phyloP scores from a whole-genome alignment of 2,113 vertebrate genomes.

The Crotalus horridus region DNA sequence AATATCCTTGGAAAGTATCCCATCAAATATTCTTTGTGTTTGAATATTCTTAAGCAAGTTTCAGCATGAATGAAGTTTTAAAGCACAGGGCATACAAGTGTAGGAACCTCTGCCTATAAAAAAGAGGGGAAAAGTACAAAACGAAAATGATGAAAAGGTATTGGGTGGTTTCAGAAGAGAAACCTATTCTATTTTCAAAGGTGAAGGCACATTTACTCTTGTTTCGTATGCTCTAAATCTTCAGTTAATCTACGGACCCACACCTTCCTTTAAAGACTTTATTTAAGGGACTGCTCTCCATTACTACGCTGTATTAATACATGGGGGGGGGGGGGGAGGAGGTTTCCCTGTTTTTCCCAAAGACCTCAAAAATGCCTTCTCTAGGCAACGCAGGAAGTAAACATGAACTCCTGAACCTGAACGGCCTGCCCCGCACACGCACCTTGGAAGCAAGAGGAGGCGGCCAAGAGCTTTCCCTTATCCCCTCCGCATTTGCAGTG shows the following conservation, averaged over 20 bases:
- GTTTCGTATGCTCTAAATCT: conserved; percentile 41
- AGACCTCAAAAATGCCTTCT: conserved; percentile 1
- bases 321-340: background rate
- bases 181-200: conserved; percentile 28
- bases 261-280: conserved; percentile 55
- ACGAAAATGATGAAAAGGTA: background rate
- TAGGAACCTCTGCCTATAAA: background rate
- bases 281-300: conserved; percentile 1
- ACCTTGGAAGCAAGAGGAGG: conserved; percentile 24
- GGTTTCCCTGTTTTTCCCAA: conserved; percentile 1
- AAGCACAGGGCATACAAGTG: background rate
- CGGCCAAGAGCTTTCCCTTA: background rate
- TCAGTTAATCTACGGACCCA: conserved; percentile 31
- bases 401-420: conserved; percentile 68
- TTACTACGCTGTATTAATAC: background rate
- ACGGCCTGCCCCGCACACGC: conserved; percentile 18
- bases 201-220: conserved; percentile 46
- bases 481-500: background rate
- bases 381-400: conserved; percentile 31
- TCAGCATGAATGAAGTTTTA: conserved; percentile 1
- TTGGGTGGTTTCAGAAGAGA: conserved; percentile 37
- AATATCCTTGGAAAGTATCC: background rate
- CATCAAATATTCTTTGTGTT: background rate
- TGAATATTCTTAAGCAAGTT: conserved; percentile 19
- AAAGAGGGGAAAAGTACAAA: background rate